Evolutionary conservation across 2,797 vertebrate species (phyloP).

Genomic region (Sylvilagus floridanus): DNA sequence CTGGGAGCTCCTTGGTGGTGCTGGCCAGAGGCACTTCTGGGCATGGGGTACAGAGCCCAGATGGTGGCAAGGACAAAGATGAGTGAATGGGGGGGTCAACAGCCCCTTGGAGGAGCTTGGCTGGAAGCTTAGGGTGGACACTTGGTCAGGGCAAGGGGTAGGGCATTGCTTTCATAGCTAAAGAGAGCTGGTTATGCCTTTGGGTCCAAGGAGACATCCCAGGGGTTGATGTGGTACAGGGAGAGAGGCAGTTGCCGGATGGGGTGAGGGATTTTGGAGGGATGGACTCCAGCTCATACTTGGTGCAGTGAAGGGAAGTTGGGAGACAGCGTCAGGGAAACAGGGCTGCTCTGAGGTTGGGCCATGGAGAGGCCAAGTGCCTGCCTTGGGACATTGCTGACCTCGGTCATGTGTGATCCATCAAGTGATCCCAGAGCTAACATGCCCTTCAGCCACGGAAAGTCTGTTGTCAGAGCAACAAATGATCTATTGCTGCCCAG

Average conservation of each 20-base stretch:
- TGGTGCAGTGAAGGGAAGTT: neutral
- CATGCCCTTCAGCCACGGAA: neutral
- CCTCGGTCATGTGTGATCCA: neutral
- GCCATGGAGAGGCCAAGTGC: neutral
- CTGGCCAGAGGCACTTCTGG: accelerated
- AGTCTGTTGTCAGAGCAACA: neutral
- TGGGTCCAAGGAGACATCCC: neutral
- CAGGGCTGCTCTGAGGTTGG: neutral
- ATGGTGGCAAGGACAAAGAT: neutral
- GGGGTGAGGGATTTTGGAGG: neutral
- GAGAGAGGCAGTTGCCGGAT: no score
- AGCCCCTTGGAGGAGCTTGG: neutral
- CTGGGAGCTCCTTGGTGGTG: neutral
- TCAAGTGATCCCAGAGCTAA: neutral
- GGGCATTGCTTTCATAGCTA: neutral
- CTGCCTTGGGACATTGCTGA: neutral
- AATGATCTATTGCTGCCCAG: neutral
- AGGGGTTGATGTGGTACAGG: neutral
- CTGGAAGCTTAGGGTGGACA: neutral
- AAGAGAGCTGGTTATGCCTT: neutral
- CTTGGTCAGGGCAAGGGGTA: neutral
- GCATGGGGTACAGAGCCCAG: neutral
- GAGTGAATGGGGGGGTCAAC: no score
- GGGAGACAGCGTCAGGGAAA: neutral
- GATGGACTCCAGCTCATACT: no score